These are phyloP conservation scores for Scaptodrosophila lebanonensis DNA, from an alignment of 1,140 invertebrate species.

Conservation along the genomic window DNA sequence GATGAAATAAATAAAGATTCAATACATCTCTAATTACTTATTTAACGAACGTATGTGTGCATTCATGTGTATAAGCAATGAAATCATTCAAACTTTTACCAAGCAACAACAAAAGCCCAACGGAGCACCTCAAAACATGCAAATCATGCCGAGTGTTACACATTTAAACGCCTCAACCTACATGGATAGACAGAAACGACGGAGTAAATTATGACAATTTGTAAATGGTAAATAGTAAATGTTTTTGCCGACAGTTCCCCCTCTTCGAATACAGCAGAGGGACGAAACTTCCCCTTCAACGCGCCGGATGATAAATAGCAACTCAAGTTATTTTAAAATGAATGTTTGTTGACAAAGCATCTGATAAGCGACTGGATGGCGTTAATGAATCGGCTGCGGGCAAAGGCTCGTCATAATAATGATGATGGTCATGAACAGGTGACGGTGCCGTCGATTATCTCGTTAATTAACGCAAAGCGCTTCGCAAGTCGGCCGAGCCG, in stretches of 20 bases:
- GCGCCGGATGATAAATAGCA: conserved; percentile 12
- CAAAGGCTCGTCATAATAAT: conserved; percentile 29
- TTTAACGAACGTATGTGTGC: conserved; percentile 5
- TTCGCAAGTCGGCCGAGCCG: background rate
- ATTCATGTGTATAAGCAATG: no score
- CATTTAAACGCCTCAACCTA: conserved; percentile 61
- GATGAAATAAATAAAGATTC: no score
- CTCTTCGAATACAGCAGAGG: background rate
- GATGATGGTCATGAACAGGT: conserved; percentile 33
- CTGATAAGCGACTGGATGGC: conserved; percentile 52
- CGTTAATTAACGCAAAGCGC: conserved; percentile 47
- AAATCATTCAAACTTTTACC: conserved; percentile 49
- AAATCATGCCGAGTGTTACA: conserved; percentile 55
- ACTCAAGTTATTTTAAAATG: conserved; percentile 19
- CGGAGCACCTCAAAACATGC: conserved; percentile 14
- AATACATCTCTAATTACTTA: no score
- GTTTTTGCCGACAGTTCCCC: background rate
- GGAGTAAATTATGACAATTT: conserved; percentile 70
- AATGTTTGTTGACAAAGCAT: conserved; percentile 55
- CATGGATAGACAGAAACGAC: conserved; percentile 29
- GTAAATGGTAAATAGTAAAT: conserved; percentile 30
- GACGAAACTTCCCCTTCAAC: background rate
- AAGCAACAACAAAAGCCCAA: background rate
- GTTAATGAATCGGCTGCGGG: no score
- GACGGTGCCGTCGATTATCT: conserved; percentile 48